Conservation (phyloP, 2,888 invertebrate genomes). For the Ichneumoninae sp. region DNA sequence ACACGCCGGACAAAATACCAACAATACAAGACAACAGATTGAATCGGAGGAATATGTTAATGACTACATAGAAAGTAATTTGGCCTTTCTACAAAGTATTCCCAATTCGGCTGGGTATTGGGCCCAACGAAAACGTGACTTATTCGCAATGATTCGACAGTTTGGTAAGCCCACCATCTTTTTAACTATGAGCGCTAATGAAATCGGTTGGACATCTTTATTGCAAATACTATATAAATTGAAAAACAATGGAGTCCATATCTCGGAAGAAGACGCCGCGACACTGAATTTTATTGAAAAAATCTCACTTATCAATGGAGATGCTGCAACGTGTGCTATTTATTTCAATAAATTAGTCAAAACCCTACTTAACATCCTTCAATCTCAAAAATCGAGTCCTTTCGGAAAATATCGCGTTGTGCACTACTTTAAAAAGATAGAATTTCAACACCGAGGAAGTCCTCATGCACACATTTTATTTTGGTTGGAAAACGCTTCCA, state of each 20-base stretch:
- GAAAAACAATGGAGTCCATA: constrained; percentile 17
- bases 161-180: constrained; percentile 81
- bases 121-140: constrained; percentile 55
- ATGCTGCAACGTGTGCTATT: constrained; percentile 75
- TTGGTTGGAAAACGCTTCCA: constrained; percentile 79
- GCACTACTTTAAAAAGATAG: constrained; percentile 78
- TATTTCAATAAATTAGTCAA: constrained; percentile 80
- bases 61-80: too few species aligned
- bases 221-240: constrained; percentile 78
- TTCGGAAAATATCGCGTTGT: constrained; percentile 75
- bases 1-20: constrained; percentile 1
- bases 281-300: constrained; percentile 40
- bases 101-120: constrained; percentile 58
- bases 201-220: constrained; percentile 79
- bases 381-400: constrained; percentile 76
- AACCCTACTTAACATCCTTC: constrained; percentile 73
- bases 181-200: constrained; percentile 82
- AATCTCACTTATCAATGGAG: constrained; percentile 69
- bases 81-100: not conserved
- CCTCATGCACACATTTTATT: constrained; percentile 82
- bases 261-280: constrained; percentile 24
- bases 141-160: constrained; percentile 77
- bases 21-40: too few species aligned
- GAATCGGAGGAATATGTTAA: too few species aligned
- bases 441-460: constrained; percentile 82